Evolutionary conservation across 1,140 invertebrate species (phyloP).

Genomic region (Dendrolimus punctatus): DNA sequence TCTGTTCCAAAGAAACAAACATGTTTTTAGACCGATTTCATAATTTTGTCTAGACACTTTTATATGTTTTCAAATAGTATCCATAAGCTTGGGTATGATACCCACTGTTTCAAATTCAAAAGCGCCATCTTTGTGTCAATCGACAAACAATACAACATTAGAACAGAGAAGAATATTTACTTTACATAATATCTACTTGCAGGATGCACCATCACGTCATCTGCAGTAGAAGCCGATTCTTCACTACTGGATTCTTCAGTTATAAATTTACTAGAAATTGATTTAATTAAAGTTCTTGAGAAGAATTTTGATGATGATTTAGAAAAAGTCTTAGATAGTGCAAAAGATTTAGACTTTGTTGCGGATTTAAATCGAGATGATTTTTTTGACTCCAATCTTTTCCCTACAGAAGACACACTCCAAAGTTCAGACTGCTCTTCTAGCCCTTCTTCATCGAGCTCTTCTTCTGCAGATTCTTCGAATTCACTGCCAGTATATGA

Average conservation of each 20-base stretch:
- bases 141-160: too few relatives aligned
- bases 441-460: slow-evolving; percentile 4
- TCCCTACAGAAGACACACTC: slow-evolving; percentile 23
- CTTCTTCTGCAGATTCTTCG: slow-evolving; percentile 18
- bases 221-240: slow-evolving; percentile 24
- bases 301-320: slow-evolving; percentile 32
- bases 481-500: slow-evolving; percentile 19
- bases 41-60: too few relatives aligned
- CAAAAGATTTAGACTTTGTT: slow-evolving; percentile 24
- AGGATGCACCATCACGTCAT: slow-evolving; percentile 34
- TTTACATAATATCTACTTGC: too few relatives aligned
- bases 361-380: slow-evolving; percentile 19
- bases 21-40: too few relatives aligned
- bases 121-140: too few relatives aligned
- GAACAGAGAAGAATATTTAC: too few relatives aligned
- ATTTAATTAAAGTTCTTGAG: slow-evolving; percentile 19
- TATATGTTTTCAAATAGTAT: too few relatives aligned
- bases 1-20: too few relatives aligned
- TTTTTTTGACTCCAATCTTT: slow-evolving; percentile 1
- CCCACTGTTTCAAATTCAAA: too few relatives aligned
- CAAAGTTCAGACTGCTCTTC: slow-evolving; percentile 33
- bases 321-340: slow-evolving; percentile 7
- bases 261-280: slow-evolving; percentile 20
- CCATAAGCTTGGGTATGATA: too few relatives aligned
- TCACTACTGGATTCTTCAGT: slow-evolving; percentile 15